Evolutionary conservation across 2,888 invertebrate species (phyloP).

Genomic region (Ochlodes sylvanus): DNA sequence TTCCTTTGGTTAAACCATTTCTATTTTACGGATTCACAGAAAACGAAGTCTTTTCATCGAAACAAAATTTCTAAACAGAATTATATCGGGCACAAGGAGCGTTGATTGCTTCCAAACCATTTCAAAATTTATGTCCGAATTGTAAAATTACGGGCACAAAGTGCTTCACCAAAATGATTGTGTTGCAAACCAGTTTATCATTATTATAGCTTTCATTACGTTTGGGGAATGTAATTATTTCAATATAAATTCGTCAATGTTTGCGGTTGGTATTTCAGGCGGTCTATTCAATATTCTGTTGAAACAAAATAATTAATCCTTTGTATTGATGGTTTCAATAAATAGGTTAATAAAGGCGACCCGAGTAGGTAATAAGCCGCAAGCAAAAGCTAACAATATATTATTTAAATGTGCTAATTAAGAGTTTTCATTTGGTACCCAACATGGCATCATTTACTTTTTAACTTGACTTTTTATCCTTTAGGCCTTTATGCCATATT

Average conservation of each 20-base stretch:
- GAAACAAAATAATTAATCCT: not conserved
- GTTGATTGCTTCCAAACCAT: slow-evolving; percentile 10
- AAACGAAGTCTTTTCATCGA: not conserved
- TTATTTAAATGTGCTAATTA: too few relatives aligned
- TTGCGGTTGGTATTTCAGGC: not conserved
- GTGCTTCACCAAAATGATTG: not conserved
- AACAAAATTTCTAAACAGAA: slow-evolving; percentile 1
- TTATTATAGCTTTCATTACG: not conserved
- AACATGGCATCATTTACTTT: too few relatives aligned
- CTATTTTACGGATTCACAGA: not conserved
- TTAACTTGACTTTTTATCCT: too few relatives aligned
- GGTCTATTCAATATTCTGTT: not conserved
- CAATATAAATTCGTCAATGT: slow-evolving; percentile 1
- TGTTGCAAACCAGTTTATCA: slow-evolving; percentile 3
- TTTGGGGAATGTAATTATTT: not conserved
- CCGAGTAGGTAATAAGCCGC: too few relatives aligned
- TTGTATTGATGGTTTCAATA: not conserved
- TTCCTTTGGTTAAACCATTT: not conserved
- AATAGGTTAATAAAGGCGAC: too few relatives aligned
- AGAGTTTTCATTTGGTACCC: too few relatives aligned
- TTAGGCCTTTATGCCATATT: too few relatives aligned
- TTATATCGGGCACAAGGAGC: not conserved
- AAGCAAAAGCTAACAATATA: too few relatives aligned
- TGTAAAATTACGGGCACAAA: not conserved
- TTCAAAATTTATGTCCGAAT: slow-evolving; percentile 2